Evolutionary conservation across 1,140 invertebrate genomes (phyloP).

Genomic region (Drosophila sulfurigaster): DNA sequence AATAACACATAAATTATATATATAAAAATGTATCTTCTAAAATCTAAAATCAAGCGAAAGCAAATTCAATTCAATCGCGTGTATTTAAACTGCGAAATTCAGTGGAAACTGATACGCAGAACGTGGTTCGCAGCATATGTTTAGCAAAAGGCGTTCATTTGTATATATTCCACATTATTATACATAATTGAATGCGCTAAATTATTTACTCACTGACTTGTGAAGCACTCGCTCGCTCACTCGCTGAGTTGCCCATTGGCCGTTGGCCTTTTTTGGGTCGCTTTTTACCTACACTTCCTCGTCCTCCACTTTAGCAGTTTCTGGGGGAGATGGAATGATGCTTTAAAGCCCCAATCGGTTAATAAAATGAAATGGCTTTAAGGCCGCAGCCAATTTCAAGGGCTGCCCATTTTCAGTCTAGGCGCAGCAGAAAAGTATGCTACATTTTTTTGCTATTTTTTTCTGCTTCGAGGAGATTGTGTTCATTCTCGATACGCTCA

Average conservation of each 20-base stretch:
- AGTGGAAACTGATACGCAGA: slow-evolving; percentile 26
- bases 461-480: background rate
- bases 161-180: slow-evolving; percentile 55
- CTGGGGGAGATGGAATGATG: too few species aligned
- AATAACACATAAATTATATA: too few species aligned
- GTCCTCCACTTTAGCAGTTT: too few species aligned
- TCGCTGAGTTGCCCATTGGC: slow-evolving; percentile 7
- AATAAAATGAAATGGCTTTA: slow-evolving; percentile 80
- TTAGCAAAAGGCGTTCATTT: slow-evolving; percentile 38
- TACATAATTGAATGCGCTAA: slow-evolving; percentile 77
- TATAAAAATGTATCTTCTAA: too few species aligned
- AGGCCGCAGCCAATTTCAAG: slow-evolving; percentile 49
- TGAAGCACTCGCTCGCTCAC: slow-evolving; percentile 22
- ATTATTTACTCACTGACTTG: slow-evolving; percentile 72
- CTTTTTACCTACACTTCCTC: background rate
- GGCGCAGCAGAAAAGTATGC: slow-evolving; percentile 45
- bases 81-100: slow-evolving; percentile 1
- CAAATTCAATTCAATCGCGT: background rate
- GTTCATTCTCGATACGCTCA: slow-evolving; percentile 29
- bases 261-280: slow-evolving; percentile 26
- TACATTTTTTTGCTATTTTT: slow-evolving; percentile 22
- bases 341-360: slow-evolving; percentile 59
- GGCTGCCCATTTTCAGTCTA: background rate
- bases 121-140: slow-evolving; percentile 38
- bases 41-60: background rate